Evolutionary conservation across 2,888 invertebrate genomes (phyloP).

Genomic region (Meganola albula): DNA sequence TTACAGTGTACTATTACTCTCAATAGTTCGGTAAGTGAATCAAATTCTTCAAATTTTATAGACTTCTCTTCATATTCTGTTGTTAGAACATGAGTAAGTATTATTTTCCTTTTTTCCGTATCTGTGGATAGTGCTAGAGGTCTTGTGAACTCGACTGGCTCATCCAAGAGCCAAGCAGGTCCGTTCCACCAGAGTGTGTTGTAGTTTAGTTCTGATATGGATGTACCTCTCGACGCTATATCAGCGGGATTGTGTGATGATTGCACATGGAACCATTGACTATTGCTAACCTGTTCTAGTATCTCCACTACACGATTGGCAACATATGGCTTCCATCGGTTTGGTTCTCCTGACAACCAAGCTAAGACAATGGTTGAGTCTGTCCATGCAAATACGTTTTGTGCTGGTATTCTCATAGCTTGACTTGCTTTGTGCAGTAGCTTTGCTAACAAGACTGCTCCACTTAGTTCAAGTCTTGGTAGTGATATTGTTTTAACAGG

Average conservation of each 20-base stretch:
- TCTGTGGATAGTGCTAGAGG: background rate
- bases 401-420: constrained; percentile 2
- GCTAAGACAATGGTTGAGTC: constrained; percentile 1
- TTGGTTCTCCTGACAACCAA: constrained; percentile 1
- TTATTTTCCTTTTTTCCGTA: constrained; percentile 8
- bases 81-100: no score
- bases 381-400: constrained; percentile 1
- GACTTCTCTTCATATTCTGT: no score
- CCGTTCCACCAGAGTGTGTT: constrained; percentile 1
- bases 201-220: background rate
- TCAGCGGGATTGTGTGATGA: constrained; percentile 4
- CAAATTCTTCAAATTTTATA: no score
- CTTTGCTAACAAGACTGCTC: background rate
- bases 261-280: constrained; percentile 6
- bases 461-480: constrained; percentile 4
- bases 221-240: constrained; percentile 5
- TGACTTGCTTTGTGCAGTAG: background rate
- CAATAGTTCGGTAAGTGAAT: no score
- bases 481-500: constrained; percentile 5
- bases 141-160: constrained; percentile 6
- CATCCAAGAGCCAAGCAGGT: constrained; percentile 13
- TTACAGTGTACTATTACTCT: no score
- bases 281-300: background rate
- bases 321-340: background rate
- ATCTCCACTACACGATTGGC: constrained; percentile 1